These are phyloP conservation scores for Cephalotes varians DNA, from an alignment of 2,888 invertebrate genomes.

Conservation along the genomic window DNA sequence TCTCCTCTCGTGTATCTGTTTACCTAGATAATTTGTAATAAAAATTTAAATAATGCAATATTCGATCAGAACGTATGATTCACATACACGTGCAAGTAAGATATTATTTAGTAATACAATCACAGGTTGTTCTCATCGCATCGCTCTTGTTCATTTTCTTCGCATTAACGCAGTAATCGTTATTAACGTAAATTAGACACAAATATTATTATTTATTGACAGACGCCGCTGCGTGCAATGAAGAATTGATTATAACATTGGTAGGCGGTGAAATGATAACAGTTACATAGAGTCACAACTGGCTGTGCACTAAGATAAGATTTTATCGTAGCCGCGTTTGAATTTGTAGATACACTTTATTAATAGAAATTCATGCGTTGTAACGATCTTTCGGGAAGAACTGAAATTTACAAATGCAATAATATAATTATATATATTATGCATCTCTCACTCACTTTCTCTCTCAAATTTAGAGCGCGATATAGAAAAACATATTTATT, in stretches of 20 bases:
- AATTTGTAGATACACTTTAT: neutral
- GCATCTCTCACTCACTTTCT: too few relatives aligned
- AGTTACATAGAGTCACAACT: conserved; percentile 13
- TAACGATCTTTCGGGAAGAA: neutral
- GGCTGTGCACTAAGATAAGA: conserved; percentile 19
- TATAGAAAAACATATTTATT: neutral
- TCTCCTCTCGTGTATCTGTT: neutral
- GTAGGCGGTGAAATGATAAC: neutral
- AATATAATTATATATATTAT: neutral
- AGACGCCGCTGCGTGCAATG: neutral
- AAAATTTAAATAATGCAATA: too few relatives aligned
- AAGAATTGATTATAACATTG: neutral
- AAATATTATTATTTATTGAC: neutral
- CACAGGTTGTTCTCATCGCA: neutral
- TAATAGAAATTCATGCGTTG: neutral
- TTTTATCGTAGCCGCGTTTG: neutral
- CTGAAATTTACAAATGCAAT: neutral
- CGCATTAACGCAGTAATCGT: neutral
- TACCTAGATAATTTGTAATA: neutral
- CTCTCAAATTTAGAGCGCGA: neutral
- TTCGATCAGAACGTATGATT: neutral
- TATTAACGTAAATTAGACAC: neutral
- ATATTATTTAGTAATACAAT: neutral
- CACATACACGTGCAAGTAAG: neutral
- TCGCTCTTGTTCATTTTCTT: neutral